Conservation (phyloP, 92 coral and sea anemone species). For the Heteractis magnifica region DNA sequence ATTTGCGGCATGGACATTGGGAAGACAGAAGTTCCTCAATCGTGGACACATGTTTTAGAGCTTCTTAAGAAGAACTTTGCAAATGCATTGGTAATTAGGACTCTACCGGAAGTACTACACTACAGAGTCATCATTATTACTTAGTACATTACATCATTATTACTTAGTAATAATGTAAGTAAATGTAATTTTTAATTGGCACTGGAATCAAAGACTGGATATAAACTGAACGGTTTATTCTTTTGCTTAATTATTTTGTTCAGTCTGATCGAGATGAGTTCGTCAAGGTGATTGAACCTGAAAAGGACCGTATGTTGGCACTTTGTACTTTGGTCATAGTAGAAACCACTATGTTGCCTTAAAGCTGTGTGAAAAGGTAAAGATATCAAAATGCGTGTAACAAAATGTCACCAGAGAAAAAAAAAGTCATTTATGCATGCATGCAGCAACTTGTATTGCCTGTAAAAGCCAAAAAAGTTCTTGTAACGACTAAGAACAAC, state of each 20-base stretch:
- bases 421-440: not conserved
- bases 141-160: not conserved
- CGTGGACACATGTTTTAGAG: not conserved
- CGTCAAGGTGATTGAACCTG: not conserved
- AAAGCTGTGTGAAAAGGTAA: not conserved
- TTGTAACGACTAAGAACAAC: not conserved
- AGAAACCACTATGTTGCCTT: not conserved
- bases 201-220: not conserved
- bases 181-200: not conserved
- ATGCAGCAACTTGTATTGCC: not conserved
- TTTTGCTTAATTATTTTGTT: not conserved
- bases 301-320: not conserved
- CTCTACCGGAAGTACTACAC: not conserved
- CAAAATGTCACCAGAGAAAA: not conserved
- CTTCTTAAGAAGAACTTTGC: not conserved
- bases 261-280: not conserved
- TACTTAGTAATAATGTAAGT: not conserved
- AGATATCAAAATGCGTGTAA: not conserved
- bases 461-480: not conserved
- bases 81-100: not conserved
- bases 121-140: not conserved
- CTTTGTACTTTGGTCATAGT: not conserved
- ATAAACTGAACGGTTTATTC: not conserved
- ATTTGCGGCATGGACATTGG: not conserved
- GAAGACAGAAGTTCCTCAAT: not conserved